Conservation (phyloP, 2,888 invertebrate species). For the Molorchus minor region DNA sequence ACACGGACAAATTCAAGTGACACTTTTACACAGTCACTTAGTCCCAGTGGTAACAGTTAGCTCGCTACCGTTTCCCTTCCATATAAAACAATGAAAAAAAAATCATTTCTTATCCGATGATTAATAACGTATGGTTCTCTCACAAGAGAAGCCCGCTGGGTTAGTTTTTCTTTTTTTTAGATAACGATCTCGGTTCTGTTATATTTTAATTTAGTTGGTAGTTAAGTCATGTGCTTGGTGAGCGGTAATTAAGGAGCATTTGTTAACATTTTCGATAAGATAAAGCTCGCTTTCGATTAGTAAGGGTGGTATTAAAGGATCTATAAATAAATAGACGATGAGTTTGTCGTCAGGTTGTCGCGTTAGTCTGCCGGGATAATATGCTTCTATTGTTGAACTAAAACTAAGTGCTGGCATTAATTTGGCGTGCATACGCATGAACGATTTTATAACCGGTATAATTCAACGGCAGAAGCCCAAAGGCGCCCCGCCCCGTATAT, state of each 20-base stretch:
- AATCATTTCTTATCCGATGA: not conserved
- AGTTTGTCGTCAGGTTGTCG: conserved; percentile 7
- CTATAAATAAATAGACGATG: not conserved
- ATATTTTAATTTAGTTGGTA: conserved; percentile 15
- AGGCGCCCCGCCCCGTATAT: not conserved
- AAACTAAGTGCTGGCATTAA: conserved; percentile 5
- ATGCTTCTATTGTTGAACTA: not conserved
- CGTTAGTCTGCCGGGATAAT: no score
- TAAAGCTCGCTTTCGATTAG: not conserved
- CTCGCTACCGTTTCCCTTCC: not conserved
- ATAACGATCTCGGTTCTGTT: conserved; percentile 42
- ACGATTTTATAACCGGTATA: conserved; percentile 40
- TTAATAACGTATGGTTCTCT: not conserved
- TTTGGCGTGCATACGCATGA: conserved; percentile 31
- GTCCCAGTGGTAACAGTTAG: conserved; percentile 38
- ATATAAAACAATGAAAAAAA: not conserved
- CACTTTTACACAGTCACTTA: conserved; percentile 58
- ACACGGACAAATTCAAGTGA: conserved; percentile 60
- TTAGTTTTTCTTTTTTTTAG: conserved; percentile 30
- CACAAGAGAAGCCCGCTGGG: not conserved
- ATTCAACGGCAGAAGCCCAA: conserved; percentile 37
- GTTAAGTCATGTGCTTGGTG: not conserved
- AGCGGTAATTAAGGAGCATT: not conserved
- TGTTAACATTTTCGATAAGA: conserved; percentile 12
- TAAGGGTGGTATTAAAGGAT: not conserved